Evolutionary conservation across 2,888 invertebrate genomes (phyloP), one percentile per base, ranked within the genome.

Genomic region (Hemicrepidius hirtus): DNA sequence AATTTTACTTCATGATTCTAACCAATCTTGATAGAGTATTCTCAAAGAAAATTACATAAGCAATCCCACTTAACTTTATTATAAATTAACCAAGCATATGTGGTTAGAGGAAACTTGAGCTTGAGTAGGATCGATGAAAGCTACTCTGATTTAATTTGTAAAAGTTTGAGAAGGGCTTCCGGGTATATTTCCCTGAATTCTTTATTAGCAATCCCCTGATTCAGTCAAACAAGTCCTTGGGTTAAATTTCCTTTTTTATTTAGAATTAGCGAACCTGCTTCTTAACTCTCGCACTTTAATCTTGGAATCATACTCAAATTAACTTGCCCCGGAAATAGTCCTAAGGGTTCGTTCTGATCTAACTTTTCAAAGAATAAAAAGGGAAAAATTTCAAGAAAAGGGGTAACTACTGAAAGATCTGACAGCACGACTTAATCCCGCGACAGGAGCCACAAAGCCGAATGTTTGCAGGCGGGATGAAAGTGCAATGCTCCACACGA

Each of bases 401-500:
- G 16, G 18, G 9, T 16, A 50, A 28, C 24, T 6, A 53, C n/a
- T 32, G 21, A 5, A 53, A 44, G 13, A 50, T 50, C 28, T 12
- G 37, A 35, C 37, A 18, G 55, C 32, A 57, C 32, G 20, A 37
- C 40, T 69, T 69, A 69, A 69, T 69, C 66, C 67, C 20, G n/a
- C n/a, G 66, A 59, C 69, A 75, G 75, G 69, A 71, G 68, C 57
- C 49, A 73, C 63, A 57, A 73, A 53, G 71, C 66, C 63, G 66
- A 46, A 28, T 53, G 46, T 63, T 66, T 73, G 65, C 65, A 60
- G 37, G 13, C 57, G 37, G 57, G 53, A 53, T 57, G 37, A 37
- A 37, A 57, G 37, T 57, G 37, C 57, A 57, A n/a, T 35, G 49
- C 55, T 18, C 55, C 32, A 35, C 13, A 68, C 24, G 35, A 62